These are phyloP conservation scores for Drosophila pruinosa DNA, from an alignment of 1,140 invertebrate genomes.

Conservation along the genomic window DNA sequence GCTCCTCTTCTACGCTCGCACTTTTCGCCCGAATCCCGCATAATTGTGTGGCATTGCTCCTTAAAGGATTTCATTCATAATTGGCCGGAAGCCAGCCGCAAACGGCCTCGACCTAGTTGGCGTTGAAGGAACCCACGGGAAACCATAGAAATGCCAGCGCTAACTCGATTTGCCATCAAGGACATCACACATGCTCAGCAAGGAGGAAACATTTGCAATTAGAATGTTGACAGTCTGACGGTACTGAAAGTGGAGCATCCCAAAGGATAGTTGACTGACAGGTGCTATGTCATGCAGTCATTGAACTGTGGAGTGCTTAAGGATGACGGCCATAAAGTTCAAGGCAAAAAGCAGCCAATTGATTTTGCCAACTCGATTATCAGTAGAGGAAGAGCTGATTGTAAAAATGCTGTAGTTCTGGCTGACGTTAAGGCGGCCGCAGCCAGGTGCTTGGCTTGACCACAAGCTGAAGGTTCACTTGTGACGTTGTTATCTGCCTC, in stretches of 20 bases:
- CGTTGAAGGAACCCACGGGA: slow-evolving; percentile 45
- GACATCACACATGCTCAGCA: not conserved
- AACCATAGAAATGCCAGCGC: slow-evolving; percentile 13
- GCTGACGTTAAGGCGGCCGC: not conserved
- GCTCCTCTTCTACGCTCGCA: not conserved
- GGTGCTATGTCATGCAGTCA: too few species aligned
- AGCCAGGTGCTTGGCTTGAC: slow-evolving; percentile 1
- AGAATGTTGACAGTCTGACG: not conserved
- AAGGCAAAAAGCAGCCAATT: slow-evolving; percentile 34
- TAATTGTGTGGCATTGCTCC: slow-evolving; percentile 17
- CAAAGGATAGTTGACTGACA: too few species aligned
- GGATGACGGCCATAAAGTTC: slow-evolving; percentile 25
- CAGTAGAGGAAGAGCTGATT: too few species aligned
- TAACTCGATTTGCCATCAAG: not conserved
- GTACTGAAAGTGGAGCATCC: too few species aligned
- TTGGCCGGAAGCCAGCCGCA: slow-evolving; percentile 48
- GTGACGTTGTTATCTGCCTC: slow-evolving; percentile 59
- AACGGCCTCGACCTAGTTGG: slow-evolving; percentile 59
- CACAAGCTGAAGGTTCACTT: slow-evolving; percentile 60
- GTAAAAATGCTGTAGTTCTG: slow-evolving; percentile 61
- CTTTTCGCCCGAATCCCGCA: not conserved
- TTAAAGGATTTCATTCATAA: slow-evolving; percentile 74
- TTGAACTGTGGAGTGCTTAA: slow-evolving; percentile 10
- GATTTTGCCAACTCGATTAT: slow-evolving; percentile 54
- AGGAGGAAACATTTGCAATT: not conserved